Evolutionary conservation across 2,888 invertebrate species (phyloP), one percentile per base, ranked within the genome.

Genomic region (Athetis lepigone): DNA sequence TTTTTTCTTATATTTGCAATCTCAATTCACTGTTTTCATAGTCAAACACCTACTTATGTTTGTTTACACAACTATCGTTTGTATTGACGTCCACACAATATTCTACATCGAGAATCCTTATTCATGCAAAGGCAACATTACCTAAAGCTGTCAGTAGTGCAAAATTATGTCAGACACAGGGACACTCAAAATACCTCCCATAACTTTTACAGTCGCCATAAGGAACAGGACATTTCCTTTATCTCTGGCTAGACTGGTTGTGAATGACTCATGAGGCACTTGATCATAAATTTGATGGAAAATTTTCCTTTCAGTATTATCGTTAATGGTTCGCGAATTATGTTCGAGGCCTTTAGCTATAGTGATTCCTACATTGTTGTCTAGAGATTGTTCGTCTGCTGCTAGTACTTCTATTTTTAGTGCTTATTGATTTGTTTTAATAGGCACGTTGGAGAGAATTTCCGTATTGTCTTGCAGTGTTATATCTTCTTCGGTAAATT

Each of bases 281-380:
- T 59, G 74, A 70, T 79, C 82, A 77, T 86, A 85, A 85, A 86
- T 81, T 70, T 43, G 73, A 78, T 70, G 66, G 73, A 75, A 79
- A 79, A 81, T 83, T 83, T 76, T 81, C 80, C 77, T 81, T 81
- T 79, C 80, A 76, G 72, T 72, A 75, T 76, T 86, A 85, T 85
- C 84, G 70, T 63, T 83, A 82, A 85, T 83, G 85, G 76, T 51
- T 70, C 58, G 59, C 56, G 50, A 80, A 70, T 80, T 79, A 80
- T 80, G 68, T 68, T 57, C 40, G 56, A 45, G 43, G 23, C 59
- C 36, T 73, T 62, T 39, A 45, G 33, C 50, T 54, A 29, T 58
- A 70, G 49, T 39, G 63, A 71, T 55, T 50, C 59, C 63, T 65
- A 39, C 60, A 46, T 46, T 55, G 21, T 39, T 27, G 50, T 60